These are phyloP conservation scores for Leptodactylus fallax DNA, from an alignment of 2,797 vertebrate species.

Conservation along the genomic window DNA sequence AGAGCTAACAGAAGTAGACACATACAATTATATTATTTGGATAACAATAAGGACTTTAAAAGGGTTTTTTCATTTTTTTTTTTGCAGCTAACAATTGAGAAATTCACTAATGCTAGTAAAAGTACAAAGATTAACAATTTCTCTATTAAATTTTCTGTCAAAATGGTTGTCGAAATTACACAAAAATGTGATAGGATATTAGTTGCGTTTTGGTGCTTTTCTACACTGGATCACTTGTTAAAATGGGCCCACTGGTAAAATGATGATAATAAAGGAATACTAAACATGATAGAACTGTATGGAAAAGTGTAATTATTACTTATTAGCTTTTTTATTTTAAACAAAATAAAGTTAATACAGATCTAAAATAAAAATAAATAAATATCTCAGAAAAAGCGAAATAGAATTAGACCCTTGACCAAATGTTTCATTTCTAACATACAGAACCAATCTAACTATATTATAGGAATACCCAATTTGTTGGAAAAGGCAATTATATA, in stretches of 20 bases:
- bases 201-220: too few species aligned
- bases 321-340: too few species aligned
- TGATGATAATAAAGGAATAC: background rate
- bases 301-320: too few species aligned
- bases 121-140: background rate
- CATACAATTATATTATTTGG: background rate
- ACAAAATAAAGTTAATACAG: too few species aligned
- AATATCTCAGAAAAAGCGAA: too few species aligned
- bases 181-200: too few species aligned
- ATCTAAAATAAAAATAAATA: too few species aligned
- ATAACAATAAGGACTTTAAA: background rate
- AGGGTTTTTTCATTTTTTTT: background rate
- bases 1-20: slow-evolving; percentile 1
- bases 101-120: background rate
- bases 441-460: background rate
- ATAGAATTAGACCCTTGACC: too few species aligned
- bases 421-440: too few species aligned
- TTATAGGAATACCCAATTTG: background rate
- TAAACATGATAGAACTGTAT: too few species aligned
- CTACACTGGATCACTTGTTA: background rate
- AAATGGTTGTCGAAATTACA: background rate
- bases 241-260: background rate
- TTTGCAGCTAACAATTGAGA: background rate
- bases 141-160: background rate
- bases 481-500: background rate